Evolutionary conservation across 2,113 vertebrate genomes (phyloP).

Genomic region (Halichoerus grypus): DNA sequence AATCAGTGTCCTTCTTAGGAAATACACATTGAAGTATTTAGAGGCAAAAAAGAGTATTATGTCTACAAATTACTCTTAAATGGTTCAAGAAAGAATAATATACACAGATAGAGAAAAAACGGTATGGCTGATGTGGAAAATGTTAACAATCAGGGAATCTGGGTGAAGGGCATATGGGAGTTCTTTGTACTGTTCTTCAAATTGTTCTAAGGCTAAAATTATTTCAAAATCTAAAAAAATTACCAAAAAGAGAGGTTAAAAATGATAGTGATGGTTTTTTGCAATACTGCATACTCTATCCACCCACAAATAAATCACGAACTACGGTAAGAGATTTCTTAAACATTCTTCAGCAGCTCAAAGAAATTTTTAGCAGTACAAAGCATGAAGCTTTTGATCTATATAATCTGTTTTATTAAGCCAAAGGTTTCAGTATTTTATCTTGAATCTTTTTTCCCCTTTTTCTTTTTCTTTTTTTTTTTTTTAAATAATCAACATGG

Average conservation of each 20-base stretch:
- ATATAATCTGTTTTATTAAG: conserved; percentile 75
- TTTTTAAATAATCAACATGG: conserved; percentile 79
- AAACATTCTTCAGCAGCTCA: conserved; percentile 69
- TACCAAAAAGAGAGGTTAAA: background rate
- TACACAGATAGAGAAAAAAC: background rate
- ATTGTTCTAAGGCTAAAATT: background rate
- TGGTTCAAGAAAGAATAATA: background rate
- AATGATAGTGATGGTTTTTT: conserved; percentile 60
- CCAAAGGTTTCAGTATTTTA: conserved; percentile 82
- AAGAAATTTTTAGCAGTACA: conserved; percentile 61
- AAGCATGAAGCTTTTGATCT: conserved; percentile 72
- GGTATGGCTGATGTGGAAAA: background rate
- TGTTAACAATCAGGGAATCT: background rate
- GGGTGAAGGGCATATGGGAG: background rate
- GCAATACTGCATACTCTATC: conserved; percentile 79
- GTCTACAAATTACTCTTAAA: background rate
- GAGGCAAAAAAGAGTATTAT: background rate
- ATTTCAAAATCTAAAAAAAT: background rate
- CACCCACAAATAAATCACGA: conserved; percentile 65
- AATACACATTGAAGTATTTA: background rate
- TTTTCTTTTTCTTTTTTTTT: background rate
- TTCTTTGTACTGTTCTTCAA: background rate
- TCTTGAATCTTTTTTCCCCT: conserved; percentile 51
- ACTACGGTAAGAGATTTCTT: conserved; percentile 38
- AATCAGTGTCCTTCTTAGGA: background rate